Conservation (phyloP, 2,797 vertebrate species). For the Anguilla obscura region DNA sequence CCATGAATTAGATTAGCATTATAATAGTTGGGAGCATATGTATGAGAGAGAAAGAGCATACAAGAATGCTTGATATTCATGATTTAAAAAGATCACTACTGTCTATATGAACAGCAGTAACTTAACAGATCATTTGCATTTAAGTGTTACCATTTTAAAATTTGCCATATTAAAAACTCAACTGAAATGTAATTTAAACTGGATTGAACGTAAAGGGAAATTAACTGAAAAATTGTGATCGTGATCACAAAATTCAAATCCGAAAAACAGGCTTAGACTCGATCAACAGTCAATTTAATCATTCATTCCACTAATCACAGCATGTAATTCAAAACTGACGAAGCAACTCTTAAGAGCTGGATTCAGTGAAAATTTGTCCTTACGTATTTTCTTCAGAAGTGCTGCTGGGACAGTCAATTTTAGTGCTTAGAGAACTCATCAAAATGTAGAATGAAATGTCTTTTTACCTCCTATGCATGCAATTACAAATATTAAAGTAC, state of each 20-base stretch:
- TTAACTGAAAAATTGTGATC: background rate
- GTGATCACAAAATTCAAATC: background rate
- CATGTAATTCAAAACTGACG: background rate
- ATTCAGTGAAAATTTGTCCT: too few relatives aligned
- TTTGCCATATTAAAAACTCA: background rate
- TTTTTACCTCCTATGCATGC: too few relatives aligned
- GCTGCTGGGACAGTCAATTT: background rate
- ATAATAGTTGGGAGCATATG: background rate
- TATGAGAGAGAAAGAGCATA: background rate
- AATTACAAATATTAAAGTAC: too few relatives aligned
- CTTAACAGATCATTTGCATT: background rate
- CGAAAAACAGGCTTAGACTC: background rate
- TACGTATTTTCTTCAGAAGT: too few relatives aligned
- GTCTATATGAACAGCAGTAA: background rate
- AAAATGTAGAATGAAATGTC: too few relatives aligned
- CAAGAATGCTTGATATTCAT: conserved; percentile 1
- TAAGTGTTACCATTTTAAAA: conserved; percentile 3
- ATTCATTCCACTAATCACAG: background rate
- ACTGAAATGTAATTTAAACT: background rate
- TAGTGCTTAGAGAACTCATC: background rate
- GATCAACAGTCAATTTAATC: background rate
- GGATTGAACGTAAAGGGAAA: background rate
- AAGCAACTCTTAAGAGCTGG: too few relatives aligned
- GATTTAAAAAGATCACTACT: background rate
- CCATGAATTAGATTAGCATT: background rate